Evolutionary conservation across 2,888 invertebrate genomes (phyloP), one percentile per base, ranked within the genome.

Genomic region (Melikaiella ostensackeni): DNA sequence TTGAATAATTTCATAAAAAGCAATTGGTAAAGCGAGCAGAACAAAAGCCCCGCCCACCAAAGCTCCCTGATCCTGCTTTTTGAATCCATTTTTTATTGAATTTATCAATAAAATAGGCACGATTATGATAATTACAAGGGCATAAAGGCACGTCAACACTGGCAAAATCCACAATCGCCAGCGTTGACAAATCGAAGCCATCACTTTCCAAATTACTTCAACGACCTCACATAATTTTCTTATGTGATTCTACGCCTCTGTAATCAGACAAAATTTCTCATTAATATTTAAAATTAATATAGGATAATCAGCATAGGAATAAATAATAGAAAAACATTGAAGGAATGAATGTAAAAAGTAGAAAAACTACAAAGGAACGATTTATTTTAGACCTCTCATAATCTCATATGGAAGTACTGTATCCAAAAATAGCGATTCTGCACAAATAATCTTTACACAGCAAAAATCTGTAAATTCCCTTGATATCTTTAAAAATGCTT

Each of bases 151-250:
- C 81, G 97, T 95, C 75, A 97, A 94, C 77, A 97, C 93, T 74
- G 98, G 98, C 84, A 97, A 94, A 89, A 98, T 97, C 98, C 98
- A 98, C 84, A 96, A 92, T 89, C 96, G 94, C 98, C 98, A 98
- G 77, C 86, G 88, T 79, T 88, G 88, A 82, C 88, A 91, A 80
- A 91, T 84, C 38, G 87, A 85, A 80, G 91, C 90, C 91, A 91
- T 91, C 83, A 85, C 86, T 84, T 79, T 79, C 76, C 35, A 30
- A 75, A 19, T n/a, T 42, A 61, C 76, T 59, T 70, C 38, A 62
- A 61, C 30, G 76, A 75, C 80, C 82, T 88, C 86, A 88, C 86
- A 86, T 87, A 85, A 77, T 84, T 84, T 79, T 75, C 73, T 50
- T n/a, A 1, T n/a, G 30, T 4, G 19, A 66, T 46, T 70, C 30